Conservation (phyloP, 2,888 invertebrate genomes). For the Allacma fusca region DNA sequence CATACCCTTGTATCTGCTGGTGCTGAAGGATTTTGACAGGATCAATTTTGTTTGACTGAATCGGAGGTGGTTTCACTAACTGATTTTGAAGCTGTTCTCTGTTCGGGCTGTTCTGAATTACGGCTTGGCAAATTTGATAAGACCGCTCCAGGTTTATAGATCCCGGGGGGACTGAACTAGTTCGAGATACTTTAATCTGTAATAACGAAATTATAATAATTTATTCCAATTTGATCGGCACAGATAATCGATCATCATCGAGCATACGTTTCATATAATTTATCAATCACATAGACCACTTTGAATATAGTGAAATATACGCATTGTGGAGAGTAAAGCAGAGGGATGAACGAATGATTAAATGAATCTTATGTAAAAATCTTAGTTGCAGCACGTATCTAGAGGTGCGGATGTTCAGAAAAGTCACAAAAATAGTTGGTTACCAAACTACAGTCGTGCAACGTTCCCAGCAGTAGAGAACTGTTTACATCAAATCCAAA, state of each 20-base stretch:
- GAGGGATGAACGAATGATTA: conserved; percentile 11
- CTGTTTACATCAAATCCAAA: background rate
- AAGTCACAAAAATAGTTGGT: background rate
- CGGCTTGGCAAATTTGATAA: conserved; percentile 81
- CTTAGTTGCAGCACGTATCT: background rate
- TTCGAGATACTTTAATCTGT: conserved; percentile 38
- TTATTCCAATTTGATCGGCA: background rate
- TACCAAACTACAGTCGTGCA: conserved; percentile 21
- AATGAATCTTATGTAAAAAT: background rate
- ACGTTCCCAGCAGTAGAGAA: background rate
- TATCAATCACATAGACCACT: background rate
- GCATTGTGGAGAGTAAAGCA: conserved; percentile 6
- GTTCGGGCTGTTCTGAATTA: conserved; percentile 92
- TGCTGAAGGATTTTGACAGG: conserved; percentile 40
- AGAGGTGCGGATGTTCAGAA: background rate
- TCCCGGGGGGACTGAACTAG: conserved; percentile 71
- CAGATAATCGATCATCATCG: too few species aligned
- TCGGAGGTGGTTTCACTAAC: conserved; percentile 80
- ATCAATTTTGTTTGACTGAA: conserved; percentile 69
- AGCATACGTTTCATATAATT: too few species aligned
- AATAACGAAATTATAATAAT: background rate
- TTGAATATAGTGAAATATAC: background rate
- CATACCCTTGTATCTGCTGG: conserved; percentile 50
- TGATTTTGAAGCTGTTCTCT: conserved; percentile 85
- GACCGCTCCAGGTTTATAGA: conserved; percentile 92